Evolutionary conservation across 2,797 vertebrate species (phyloP).

Genomic region (Lagocephalus sceleratus): DNA sequence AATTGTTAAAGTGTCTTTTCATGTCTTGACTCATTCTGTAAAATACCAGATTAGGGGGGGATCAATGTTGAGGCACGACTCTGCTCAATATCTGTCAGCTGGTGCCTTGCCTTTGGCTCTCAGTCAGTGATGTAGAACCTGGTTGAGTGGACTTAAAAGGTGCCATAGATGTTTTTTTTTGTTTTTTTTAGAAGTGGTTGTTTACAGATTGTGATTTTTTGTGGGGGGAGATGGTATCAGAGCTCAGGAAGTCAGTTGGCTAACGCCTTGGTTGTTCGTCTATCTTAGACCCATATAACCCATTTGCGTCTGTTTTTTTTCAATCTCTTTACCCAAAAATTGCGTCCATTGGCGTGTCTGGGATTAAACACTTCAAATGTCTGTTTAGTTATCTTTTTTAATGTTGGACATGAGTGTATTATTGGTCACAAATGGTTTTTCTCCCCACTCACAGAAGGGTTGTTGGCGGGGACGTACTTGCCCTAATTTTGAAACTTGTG

Average conservation of each 20-base stretch:
- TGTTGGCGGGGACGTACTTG: no score
- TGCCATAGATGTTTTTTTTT: conserved; percentile 53
- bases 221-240: conserved; percentile 68
- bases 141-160: conserved; percentile 61
- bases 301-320: conserved; percentile 41
- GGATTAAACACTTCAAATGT: background rate
- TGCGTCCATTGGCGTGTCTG: conserved; percentile 2
- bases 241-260: conserved; percentile 69
- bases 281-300: conserved; percentile 50
- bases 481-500: no score
- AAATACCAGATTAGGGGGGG: background rate
- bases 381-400: conserved; percentile 13
- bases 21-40: background rate
- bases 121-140: conserved; percentile 37
- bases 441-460: no score
- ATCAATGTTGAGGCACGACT: conserved; percentile 1
- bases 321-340: background rate
- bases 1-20: background rate
- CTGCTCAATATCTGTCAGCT: conserved; percentile 15
- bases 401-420: background rate
- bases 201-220: conserved; percentile 65
- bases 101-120: conserved; percentile 22
- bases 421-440: no score
- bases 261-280: conserved; percentile 75
- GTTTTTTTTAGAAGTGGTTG: conserved; percentile 52